Evolutionary conservation across 1,140 invertebrate genomes (phyloP).

Genomic region (Hyles euphorbiae): DNA sequence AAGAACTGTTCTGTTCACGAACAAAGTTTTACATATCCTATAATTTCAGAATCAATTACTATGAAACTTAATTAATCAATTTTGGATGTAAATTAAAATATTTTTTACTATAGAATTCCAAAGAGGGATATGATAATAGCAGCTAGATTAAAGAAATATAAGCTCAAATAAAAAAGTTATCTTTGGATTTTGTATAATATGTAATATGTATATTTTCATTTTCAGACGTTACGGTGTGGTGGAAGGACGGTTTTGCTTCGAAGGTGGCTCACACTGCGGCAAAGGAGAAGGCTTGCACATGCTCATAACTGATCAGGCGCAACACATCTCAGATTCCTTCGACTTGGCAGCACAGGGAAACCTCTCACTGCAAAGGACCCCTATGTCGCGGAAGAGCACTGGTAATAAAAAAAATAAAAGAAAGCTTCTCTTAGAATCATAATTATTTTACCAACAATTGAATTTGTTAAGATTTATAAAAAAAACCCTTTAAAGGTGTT

Average conservation of each 20-base stretch:
- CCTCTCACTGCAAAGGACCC: conserved; percentile 75
- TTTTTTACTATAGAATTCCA: too few species aligned
- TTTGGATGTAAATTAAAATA: too few species aligned
- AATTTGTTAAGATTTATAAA: too few species aligned
- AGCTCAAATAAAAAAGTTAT: too few species aligned
- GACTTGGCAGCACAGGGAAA: conserved; percentile 85
- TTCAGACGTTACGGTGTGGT: conserved; percentile 88
- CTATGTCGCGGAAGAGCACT: conserved; percentile 49
- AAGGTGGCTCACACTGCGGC: conserved; percentile 92
- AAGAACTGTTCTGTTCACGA: too few species aligned
- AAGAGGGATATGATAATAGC: too few species aligned
- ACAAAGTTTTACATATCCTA: too few species aligned
- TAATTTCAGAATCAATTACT: too few species aligned
- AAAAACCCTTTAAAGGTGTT: background rate
- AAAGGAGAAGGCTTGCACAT: conserved; percentile 89
- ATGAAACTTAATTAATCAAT: too few species aligned
- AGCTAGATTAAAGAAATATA: too few species aligned
- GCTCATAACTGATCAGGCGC: conserved; percentile 86
- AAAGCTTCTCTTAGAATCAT: background rate
- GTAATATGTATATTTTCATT: too few species aligned
- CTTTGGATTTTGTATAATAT: too few species aligned
- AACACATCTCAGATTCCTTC: conserved; percentile 84
- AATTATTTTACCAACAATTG: background rate
- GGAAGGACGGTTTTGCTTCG: conserved; percentile 92
- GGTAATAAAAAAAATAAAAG: conserved; percentile 17